Percentiles rank a stretch among this genome's conserved stretches.
Evolutionary conservation across 2,797 vertebrate genomes (phyloP).

Genomic region (Atherinosoma microstoma): DNA sequence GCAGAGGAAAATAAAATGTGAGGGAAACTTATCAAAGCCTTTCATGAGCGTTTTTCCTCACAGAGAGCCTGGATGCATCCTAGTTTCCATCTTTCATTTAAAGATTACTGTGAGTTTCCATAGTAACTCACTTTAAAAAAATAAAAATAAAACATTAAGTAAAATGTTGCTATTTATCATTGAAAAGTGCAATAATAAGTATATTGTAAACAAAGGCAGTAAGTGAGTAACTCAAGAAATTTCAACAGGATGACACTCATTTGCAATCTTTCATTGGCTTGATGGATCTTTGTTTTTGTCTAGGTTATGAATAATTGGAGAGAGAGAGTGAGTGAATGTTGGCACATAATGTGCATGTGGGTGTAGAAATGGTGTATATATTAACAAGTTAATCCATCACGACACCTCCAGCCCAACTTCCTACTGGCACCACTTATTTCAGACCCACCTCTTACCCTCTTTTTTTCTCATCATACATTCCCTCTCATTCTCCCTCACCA

Average conservation of each 20-base stretch:
- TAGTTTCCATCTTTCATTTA: slow-evolving; percentile 30
- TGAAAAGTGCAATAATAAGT: slow-evolving; percentile 32
- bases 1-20: slow-evolving; percentile 38
- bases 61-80: slow-evolving; percentile 28
- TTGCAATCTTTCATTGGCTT: slow-evolving; percentile 18
- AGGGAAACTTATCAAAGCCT: slow-evolving; percentile 52
- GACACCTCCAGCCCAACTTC: slow-evolving; percentile 51
- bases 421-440: slow-evolving; percentile 68
- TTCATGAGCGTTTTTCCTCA: slow-evolving; percentile 53
- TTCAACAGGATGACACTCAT: slow-evolving; percentile 12
- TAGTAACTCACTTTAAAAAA: slow-evolving; percentile 24
- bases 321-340: slow-evolving; percentile 34
- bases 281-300: slow-evolving; percentile 21
- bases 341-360: slow-evolving; percentile 22
- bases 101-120: slow-evolving; percentile 28
- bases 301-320: slow-evolving; percentile 36
- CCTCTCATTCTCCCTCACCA: slow-evolving; percentile 53
- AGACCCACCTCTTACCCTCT: slow-evolving; percentile 43
- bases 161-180: slow-evolving; percentile 19
- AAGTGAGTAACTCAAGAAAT: slow-evolving; percentile 25
- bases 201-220: slow-evolving; percentile 23
- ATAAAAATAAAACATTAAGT: slow-evolving; percentile 29
- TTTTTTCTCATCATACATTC: slow-evolving; percentile 37
- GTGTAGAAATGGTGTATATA: slow-evolving; percentile 23
- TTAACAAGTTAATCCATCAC: slow-evolving; percentile 64